Percentiles rank a stretch among this genome's conserved stretches.
Evolutionary conservation across 2,797 vertebrate genomes (phyloP).

Genomic region (Periophthalmus magnuspinnatus): DNA sequence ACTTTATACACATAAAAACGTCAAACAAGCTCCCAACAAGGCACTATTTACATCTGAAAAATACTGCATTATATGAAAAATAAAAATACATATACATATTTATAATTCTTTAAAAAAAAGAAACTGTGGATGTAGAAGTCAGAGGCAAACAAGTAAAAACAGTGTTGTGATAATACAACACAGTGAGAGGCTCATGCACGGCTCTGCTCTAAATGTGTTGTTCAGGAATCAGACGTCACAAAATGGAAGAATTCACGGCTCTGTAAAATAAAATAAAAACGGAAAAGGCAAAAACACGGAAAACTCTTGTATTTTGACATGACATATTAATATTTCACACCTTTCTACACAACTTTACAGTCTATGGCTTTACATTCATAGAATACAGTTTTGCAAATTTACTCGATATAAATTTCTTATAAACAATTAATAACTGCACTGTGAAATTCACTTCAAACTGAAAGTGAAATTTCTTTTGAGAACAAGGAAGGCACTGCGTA

Average conservation of each 20-base stretch:
- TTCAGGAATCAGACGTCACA: slow-evolving; percentile 67
- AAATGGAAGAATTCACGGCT: slow-evolving; percentile 56
- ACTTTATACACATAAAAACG: slow-evolving; percentile 60
- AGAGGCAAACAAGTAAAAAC: slow-evolving; percentile 43
- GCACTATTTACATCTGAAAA: slow-evolving; percentile 79
- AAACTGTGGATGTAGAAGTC: slow-evolving; percentile 18
- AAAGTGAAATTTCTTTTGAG: slow-evolving; percentile 64
- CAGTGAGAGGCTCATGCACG: slow-evolving; percentile 49
- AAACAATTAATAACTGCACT: slow-evolving; percentile 35
- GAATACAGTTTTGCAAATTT: slow-evolving; percentile 33
- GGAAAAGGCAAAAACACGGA: slow-evolving; percentile 43
- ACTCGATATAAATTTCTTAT: slow-evolving; percentile 25
- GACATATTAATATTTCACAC: slow-evolving; percentile 59
- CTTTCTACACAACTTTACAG: slow-evolving; percentile 72
- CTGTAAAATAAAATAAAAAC: slow-evolving; percentile 52
- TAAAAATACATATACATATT: slow-evolving; percentile 61
- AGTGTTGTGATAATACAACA: slow-evolving; percentile 49
- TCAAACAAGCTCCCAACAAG: slow-evolving; percentile 67
- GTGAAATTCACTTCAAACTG: slow-evolving; percentile 59
- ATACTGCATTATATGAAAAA: slow-evolving; percentile 74
- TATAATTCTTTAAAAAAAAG: slow-evolving; percentile 45
- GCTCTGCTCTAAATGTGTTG: slow-evolving; percentile 63
- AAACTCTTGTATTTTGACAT: slow-evolving; percentile 60
- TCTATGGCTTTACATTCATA: slow-evolving; percentile 53
- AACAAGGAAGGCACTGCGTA: slow-evolving; percentile 70